Percentiles rank a stretch among this genome's conserved stretches.
phyloP scores from a whole-genome alignment of 2,888 invertebrate species.

The Antheraea yamamai region DNA sequence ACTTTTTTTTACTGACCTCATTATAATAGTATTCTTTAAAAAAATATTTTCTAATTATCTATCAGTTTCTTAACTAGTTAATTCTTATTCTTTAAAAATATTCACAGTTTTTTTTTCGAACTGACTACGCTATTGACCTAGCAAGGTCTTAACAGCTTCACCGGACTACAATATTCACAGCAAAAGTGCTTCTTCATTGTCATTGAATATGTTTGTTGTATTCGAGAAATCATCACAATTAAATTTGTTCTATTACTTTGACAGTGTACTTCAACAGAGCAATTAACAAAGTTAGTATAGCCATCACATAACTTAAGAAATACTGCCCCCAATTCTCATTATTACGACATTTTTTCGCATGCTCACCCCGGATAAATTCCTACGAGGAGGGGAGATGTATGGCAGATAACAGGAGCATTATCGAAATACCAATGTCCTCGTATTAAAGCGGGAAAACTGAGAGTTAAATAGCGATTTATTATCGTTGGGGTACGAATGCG shows the following conservation, averaged over 20 bases:
- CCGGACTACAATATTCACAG: too few species aligned
- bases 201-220: neutral
- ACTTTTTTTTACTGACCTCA: too few species aligned
- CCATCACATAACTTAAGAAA: conserved; percentile 47
- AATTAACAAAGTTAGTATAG: conserved; percentile 31
- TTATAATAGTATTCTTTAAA: too few species aligned
- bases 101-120: too few species aligned
- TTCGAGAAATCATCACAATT: neutral
- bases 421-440: conserved; percentile 78
- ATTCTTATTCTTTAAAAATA: too few species aligned
- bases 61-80: too few species aligned
- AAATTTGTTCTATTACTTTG: neutral
- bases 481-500: conserved; percentile 14
- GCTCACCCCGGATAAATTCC: conserved; percentile 72
- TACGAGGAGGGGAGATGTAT: conserved; percentile 63
- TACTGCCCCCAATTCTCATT: conserved; percentile 71
- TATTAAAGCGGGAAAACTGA: conserved; percentile 64
- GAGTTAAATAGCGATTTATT: conserved; percentile 14
- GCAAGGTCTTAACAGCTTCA: too few species aligned
- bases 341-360: conserved; percentile 77
- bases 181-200: neutral
- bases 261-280: conserved; percentile 6
- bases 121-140: too few species aligned
- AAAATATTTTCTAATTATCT: too few species aligned
- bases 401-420: conserved; percentile 76